These are phyloP conservation scores for Typhlomys cinereus DNA, from an alignment of 2,113 vertebrate genomes.

Conservation along the genomic window DNA sequence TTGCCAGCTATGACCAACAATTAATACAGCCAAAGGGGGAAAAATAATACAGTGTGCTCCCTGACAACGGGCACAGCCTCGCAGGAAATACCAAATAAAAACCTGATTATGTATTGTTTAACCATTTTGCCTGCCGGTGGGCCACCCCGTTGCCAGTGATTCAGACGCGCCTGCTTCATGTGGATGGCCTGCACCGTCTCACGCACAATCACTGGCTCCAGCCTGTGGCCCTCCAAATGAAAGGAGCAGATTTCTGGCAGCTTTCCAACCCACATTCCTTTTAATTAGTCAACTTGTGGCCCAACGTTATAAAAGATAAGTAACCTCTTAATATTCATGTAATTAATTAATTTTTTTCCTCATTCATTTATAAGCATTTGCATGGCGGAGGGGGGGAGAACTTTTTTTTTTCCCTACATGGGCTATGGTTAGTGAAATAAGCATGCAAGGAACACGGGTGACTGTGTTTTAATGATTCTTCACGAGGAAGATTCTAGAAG, in stretches of 20 bases:
- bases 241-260: conserved; percentile 86
- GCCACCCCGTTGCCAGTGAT: conserved; percentile 86
- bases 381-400: conserved; percentile 27
- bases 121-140: conserved; percentile 88
- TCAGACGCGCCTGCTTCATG: conserved; percentile 86
- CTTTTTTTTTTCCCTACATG: not conserved
- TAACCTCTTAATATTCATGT: conserved; percentile 90
- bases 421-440: conserved; percentile 62
- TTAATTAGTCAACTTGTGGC: conserved; percentile 90
- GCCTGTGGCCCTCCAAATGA: conserved; percentile 84
- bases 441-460: conserved; percentile 3
- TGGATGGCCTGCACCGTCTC: conserved; percentile 86
- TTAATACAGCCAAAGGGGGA: conserved; percentile 87
- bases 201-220: conserved; percentile 86
- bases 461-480: not conserved
- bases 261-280: conserved; percentile 85
- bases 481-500: not conserved
- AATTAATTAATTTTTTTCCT: conserved; percentile 88
- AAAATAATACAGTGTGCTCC: conserved; percentile 87
- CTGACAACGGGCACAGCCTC: conserved; percentile 88
- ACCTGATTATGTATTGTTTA: conserved; percentile 89
- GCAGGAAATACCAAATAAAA: conserved; percentile 93
- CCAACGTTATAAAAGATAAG: conserved; percentile 88
- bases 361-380: conserved; percentile 84
- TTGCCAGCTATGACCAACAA: conserved; percentile 90